A percentile compares a stretch with the other conserved stretches of the same genome.
phyloP scores from a whole-genome alignment of 2,888 invertebrate species.

The Ephialtes manifestator region DNA sequence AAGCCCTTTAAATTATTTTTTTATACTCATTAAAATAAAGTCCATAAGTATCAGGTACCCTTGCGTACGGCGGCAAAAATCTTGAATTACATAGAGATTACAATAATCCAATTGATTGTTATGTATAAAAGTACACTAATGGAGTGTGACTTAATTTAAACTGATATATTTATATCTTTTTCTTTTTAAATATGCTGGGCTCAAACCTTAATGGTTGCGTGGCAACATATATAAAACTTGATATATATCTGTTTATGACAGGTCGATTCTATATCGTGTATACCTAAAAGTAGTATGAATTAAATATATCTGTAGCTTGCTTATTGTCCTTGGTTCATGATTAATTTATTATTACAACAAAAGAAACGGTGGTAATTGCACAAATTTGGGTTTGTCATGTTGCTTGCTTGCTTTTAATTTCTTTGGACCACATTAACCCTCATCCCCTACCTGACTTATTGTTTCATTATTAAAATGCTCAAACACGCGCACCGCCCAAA shows the following conservation, averaged over 20 bases:
- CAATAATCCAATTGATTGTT: constrained; percentile 50
- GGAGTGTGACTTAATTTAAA: constrained; percentile 51
- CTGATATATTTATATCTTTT: constrained; percentile 16
- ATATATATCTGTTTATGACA: constrained; percentile 48
- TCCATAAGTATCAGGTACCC: constrained; percentile 17
- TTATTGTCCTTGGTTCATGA: constrained; percentile 67
- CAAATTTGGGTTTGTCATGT: constrained; percentile 60
- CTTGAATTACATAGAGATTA: constrained; percentile 23
- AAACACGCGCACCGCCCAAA: constrained; percentile 68
- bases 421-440: constrained; percentile 86
- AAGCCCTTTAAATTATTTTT: neutral
- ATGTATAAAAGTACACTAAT: constrained; percentile 44
- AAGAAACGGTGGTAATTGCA: constrained; percentile 51
- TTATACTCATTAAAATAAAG: neutral
- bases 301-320: constrained; percentile 67
- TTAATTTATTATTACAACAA: constrained; percentile 58
- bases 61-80: constrained; percentile 37
- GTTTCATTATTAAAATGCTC: constrained; percentile 66
- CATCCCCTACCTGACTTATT: constrained; percentile 80
- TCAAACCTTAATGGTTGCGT: constrained; percentile 13
- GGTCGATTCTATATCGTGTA: constrained; percentile 59
- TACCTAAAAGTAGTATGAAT: constrained; percentile 56
- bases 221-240: neutral
- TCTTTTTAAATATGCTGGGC: neutral
- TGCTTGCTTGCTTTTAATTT: constrained; percentile 70